Conservation (phyloP, 2,888 invertebrate genomes). For the Apoderus coryli region DNA sequence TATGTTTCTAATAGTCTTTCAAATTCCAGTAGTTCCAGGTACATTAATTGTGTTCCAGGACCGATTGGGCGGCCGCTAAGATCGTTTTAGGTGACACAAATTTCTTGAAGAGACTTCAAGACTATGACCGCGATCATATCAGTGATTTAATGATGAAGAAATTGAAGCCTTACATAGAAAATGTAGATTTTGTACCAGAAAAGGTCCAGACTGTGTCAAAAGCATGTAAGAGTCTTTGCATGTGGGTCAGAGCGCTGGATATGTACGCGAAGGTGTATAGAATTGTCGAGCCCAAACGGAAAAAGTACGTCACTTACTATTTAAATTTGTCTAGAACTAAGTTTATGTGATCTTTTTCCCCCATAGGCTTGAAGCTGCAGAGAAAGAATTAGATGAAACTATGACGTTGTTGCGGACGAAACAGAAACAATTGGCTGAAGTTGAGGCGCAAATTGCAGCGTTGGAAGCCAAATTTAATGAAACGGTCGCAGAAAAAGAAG, state of each 20-base stretch:
- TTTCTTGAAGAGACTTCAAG: constrained; percentile 67
- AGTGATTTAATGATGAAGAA: constrained; percentile 61
- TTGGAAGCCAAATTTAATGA: constrained; percentile 51
- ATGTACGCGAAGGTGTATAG: constrained; percentile 76
- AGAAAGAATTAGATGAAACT: constrained; percentile 57
- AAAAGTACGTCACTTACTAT: constrained; percentile 51
- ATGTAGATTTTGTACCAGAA: constrained; percentile 76
- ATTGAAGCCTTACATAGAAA: constrained; percentile 66
- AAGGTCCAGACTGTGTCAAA: constrained; percentile 71
- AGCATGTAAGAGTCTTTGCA: constrained; percentile 80
- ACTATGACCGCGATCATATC: constrained; percentile 80
- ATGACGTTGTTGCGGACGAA: constrained; percentile 64
- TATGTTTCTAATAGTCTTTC: constrained; percentile 29
- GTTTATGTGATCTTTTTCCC: constrained; percentile 3
- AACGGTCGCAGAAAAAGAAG: constrained; percentile 60
- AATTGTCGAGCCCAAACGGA: constrained; percentile 78
- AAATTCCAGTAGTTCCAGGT: background rate
- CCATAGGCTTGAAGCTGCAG: constrained; percentile 58
- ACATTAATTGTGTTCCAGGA: constrained; percentile 36
- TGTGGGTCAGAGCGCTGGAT: constrained; percentile 88
- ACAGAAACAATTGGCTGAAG: constrained; percentile 66
- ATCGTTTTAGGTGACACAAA: constrained; percentile 65
- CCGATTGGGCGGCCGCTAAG: constrained; percentile 79
- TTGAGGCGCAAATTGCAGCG: constrained; percentile 51
- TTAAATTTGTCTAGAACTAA: no score